These are phyloP conservation scores for Cryptocheilus praepositus DNA, from an alignment of 2,888 invertebrate genomes.

Conservation along the genomic window DNA sequence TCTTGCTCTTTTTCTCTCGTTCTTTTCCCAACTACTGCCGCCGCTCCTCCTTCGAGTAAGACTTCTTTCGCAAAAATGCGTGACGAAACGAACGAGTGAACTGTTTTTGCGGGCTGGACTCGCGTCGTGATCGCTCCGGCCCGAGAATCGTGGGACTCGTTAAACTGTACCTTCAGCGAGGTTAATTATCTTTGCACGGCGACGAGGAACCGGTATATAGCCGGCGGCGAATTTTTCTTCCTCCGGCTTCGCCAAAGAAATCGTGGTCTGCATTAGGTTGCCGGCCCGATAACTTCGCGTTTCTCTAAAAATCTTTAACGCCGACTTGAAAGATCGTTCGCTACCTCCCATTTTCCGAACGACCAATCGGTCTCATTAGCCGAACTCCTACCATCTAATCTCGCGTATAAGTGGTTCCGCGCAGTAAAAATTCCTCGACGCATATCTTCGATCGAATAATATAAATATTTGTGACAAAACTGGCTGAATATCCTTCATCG, in stretches of 20 bases:
- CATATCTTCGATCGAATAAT: too few species aligned
- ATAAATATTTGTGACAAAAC: too few species aligned
- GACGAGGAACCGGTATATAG: conserved; percentile 32
- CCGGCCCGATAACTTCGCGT: too few species aligned
- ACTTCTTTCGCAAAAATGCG: conserved; percentile 39
- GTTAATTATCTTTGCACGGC: conserved; percentile 49
- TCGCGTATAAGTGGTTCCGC: too few species aligned
- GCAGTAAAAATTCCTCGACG: too few species aligned
- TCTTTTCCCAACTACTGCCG: conserved; percentile 25
- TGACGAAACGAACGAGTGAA: conserved; percentile 49
- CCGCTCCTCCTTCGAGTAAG: conserved; percentile 16
- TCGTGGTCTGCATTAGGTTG: too few species aligned
- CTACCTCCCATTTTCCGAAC: too few species aligned
- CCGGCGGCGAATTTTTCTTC: conserved; percentile 24
- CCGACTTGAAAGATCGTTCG: too few species aligned
- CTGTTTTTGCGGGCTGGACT: conserved; percentile 45
- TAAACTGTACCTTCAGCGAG: conserved; percentile 44
- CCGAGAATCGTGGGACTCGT: conserved; percentile 59
- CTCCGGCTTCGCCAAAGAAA: not conserved
- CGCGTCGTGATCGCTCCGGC: conserved; percentile 47
- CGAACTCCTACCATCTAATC: too few species aligned
- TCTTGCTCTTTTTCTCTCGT: conserved; percentile 20
- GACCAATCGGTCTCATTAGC: too few species aligned
- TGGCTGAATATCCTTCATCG: too few species aligned
- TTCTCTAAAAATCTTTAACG: too few species aligned